Evolutionary conservation across 2,797 vertebrate genomes (phyloP).

Genomic region (Moxostoma hubbsi): DNA sequence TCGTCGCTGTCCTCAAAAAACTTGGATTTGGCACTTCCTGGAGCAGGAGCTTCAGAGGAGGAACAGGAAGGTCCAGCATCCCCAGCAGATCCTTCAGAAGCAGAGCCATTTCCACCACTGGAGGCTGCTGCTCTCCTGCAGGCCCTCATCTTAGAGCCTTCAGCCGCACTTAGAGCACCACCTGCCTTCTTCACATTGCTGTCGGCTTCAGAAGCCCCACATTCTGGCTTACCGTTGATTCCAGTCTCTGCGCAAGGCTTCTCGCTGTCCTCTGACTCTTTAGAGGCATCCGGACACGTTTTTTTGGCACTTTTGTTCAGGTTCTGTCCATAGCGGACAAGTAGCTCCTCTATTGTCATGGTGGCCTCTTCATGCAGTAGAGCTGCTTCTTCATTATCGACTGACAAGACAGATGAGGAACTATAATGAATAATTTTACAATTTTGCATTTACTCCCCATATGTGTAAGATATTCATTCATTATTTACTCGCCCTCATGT

Average conservation of each 20-base stretch:
- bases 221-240: slow-evolving; percentile 84
- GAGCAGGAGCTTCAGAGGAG: slow-evolving; percentile 83
- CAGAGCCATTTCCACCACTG: slow-evolving; percentile 48
- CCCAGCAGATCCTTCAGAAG: slow-evolving; percentile 66
- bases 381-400: slow-evolving; percentile 96
- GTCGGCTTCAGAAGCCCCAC: slow-evolving; percentile 74
- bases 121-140: slow-evolving; percentile 70
- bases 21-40: slow-evolving; percentile 89
- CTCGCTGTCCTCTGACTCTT: slow-evolving; percentile 72
- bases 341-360: slow-evolving; percentile 98
- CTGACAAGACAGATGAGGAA: slow-evolving; percentile 68
- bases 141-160: slow-evolving; percentile 74
- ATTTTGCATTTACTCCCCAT: not conserved
- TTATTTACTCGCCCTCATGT: not conserved
- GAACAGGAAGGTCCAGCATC: slow-evolving; percentile 97
- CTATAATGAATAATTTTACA: too few relatives aligned
- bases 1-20: slow-evolving; percentile 99
- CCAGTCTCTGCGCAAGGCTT: slow-evolving; percentile 69
- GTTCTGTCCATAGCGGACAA: slow-evolving; percentile 93
- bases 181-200: slow-evolving; percentile 80
- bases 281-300: slow-evolving; percentile 67
- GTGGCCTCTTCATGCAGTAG: slow-evolving; percentile 97
- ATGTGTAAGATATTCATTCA: not conserved
- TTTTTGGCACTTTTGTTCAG: slow-evolving; percentile 86
- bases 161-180: slow-evolving; percentile 26